Evolutionary conservation across 2,888 invertebrate genomes (phyloP), one percentile per base, ranked within the genome.

Genomic region (Thalpophila matura): DNA sequence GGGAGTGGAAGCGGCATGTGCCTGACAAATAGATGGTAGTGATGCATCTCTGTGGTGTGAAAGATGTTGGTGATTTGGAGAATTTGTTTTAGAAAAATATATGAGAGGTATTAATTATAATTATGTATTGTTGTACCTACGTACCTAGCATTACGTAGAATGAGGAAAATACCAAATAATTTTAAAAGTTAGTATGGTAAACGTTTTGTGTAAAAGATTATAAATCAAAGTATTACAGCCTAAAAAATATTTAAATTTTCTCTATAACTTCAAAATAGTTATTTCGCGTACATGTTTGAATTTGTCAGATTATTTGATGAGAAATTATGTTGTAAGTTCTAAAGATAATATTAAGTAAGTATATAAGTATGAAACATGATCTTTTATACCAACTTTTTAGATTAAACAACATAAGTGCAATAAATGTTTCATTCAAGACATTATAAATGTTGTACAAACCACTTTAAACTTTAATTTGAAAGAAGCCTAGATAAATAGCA

Each of bases 1-100:
- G 20, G 53, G 33, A 51, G 51, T 61, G 56, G 57, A 56, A 60
- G 37, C 24, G 33, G 20, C 18, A 31, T 61, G 33, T 51, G 38
- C 50, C 42, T 49, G 66, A 65, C 63, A 68, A 63, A 58, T 59
- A 42, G 29, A 58, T 46, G 18, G 43, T 33, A 58, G 55, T 64
- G 57, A 70, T 73, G 64, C 63, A 74, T 58, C 33, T 45, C 4
- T 42, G 10, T 37, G 26, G 38, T 18, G 20, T 29, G 29, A 63
- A 40, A 27, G 2, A 55, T 35, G 26, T 29, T 0, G 40, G 12
- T 12, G 38, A 45, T 53, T 33, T 27, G 22, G 4, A 7, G n/a
- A 40, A 33, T n/a, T n/a, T 40, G 22, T 40, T n/a, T n/a, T n/a
- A n/a, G n/a, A n/a, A n/a, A n/a, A n/a, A n/a, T n/a, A n/a, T n/a